Percentiles rank a stretch among this genome's conserved stretches.
phyloP scores from a whole-genome alignment of 2,113 vertebrate species.

The Syngnathoides biaculeatus region DNA sequence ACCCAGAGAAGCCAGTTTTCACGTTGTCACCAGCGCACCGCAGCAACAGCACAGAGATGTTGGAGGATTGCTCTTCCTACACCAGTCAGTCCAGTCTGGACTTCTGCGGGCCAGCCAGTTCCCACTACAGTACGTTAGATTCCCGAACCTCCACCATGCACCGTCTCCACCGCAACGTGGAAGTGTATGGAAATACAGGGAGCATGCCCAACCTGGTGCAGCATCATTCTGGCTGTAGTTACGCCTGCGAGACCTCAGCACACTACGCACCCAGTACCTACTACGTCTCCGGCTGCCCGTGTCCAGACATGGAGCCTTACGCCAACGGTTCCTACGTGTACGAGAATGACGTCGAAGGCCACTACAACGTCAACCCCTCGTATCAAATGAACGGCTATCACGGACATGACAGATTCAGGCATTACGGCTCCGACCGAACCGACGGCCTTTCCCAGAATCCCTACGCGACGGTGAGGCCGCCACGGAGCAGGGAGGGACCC shows the following conservation, averaged over 20 bases:
- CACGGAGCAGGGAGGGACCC: conserved; percentile 78
- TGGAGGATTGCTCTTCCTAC: conserved; percentile 90
- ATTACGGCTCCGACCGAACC: conserved; percentile 79
- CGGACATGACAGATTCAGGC: conserved; percentile 80
- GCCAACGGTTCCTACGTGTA: conserved; percentile 79
- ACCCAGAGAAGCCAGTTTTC: conserved; percentile 78
- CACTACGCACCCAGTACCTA: conserved; percentile 80
- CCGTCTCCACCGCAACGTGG: conserved; percentile 80
- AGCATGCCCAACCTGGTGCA: conserved; percentile 95
- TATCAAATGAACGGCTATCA: conserved; percentile 81
- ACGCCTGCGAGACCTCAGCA: conserved; percentile 71
- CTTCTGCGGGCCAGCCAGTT: conserved; percentile 70
- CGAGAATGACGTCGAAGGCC: conserved; percentile 88
- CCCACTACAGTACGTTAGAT: conserved; percentile 79
- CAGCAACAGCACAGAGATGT: conserved; percentile 87
- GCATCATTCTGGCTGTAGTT: conserved; percentile 74
- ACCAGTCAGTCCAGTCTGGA: conserved; percentile 91
- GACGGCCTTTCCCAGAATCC: conserved; percentile 85
- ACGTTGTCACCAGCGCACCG: conserved; percentile 81
- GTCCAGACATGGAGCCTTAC: conserved; percentile 78
- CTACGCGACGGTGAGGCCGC: conserved; percentile 86
- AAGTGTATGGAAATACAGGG: conserved; percentile 81
- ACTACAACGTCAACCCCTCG: conserved; percentile 90
- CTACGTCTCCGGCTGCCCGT: conserved; percentile 79
- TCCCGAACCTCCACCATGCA: conserved; percentile 70